A percentile compares a stretch with the other conserved stretches of the same genome.
These are phyloP conservation scores for Drosophila subpulchrella DNA, from an alignment of 1,140 invertebrate genomes.

Conservation along the genomic window DNA sequence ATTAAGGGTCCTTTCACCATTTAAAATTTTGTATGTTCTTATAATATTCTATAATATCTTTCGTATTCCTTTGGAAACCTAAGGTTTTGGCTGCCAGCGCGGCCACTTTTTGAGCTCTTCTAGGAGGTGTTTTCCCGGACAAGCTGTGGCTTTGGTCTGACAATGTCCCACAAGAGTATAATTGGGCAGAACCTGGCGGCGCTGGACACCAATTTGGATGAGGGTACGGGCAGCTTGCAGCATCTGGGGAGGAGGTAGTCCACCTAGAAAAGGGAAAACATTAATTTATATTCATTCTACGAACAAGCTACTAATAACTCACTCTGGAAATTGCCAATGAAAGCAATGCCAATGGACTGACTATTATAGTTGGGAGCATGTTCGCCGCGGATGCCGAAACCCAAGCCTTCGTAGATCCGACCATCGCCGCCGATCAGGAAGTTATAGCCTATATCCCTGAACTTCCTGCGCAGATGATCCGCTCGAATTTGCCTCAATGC, in stretches of 20 bases:
- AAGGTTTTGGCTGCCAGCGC: constrained; percentile 31
- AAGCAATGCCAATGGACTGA: constrained; percentile 87
- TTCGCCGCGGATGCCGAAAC: constrained; percentile 88
- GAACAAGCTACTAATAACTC: background rate
- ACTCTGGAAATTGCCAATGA: constrained; percentile 86
- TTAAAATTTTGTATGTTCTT: too few species aligned
- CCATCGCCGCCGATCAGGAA: constrained; percentile 86
- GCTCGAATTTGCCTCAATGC: constrained; percentile 87
- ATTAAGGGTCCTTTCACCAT: too few species aligned
- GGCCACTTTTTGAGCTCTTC: constrained; percentile 37
- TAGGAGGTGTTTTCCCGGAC: constrained; percentile 32
- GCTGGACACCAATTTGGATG: constrained; percentile 80
- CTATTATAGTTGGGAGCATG: constrained; percentile 88
- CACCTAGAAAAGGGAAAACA: constrained; percentile 1
- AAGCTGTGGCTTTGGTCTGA: constrained; percentile 41
- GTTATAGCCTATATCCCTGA: constrained; percentile 90
- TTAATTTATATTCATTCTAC: background rate
- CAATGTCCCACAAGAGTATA: constrained; percentile 39
- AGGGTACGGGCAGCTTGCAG: constrained; percentile 86
- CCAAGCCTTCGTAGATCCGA: constrained; percentile 80
- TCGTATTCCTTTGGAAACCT: background rate
- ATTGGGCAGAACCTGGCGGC: constrained; percentile 31
- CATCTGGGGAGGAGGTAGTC: constrained; percentile 86
- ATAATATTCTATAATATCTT: too few species aligned
- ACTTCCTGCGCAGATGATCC: constrained; percentile 86